phyloP scores from a whole-genome alignment of 2,113 vertebrate genomes.

The Diglossa brunneiventris region DNA sequence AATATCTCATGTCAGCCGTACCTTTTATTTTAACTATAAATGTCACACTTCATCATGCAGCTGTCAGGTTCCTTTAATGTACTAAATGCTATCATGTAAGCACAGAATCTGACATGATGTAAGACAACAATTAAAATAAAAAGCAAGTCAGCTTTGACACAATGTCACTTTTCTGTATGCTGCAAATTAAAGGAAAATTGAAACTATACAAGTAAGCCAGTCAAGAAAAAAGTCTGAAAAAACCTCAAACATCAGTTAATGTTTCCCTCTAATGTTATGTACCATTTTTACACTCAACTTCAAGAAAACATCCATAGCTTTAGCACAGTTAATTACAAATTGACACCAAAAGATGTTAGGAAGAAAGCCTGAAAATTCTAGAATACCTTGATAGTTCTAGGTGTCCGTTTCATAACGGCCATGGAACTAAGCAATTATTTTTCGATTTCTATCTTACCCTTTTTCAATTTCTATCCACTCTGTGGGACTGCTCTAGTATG shows the following conservation, averaged over 20 bases:
- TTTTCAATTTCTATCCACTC: not conserved
- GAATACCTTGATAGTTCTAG: not conserved
- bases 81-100: slow-evolving; percentile 47
- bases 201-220: not conserved
- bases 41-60: slow-evolving; percentile 65
- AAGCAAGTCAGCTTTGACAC: slow-evolving; percentile 36
- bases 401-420: not conserved
- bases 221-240: not conserved
- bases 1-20: slow-evolving; percentile 17
- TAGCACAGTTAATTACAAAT: not conserved
- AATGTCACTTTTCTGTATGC: not conserved
- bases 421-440: not conserved
- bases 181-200: slow-evolving; percentile 28
- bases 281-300: not conserved
- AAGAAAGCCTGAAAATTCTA: not conserved
- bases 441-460: not conserved
- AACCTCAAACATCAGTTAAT: not conserved
- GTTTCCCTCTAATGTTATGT: not conserved
- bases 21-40: slow-evolving; percentile 65
- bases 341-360: not conserved
- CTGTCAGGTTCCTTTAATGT: slow-evolving; percentile 61
- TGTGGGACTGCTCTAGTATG: fast-evolving
- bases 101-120: slow-evolving; percentile 25
- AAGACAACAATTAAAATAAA: slow-evolving; percentile 63
- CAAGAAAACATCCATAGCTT: not conserved